A percentile compares a stretch with the other conserved stretches of the same genome.
These are phyloP conservation scores for Cenopis cana DNA, from an alignment of 2,888 invertebrate species.

Conservation along the genomic window DNA sequence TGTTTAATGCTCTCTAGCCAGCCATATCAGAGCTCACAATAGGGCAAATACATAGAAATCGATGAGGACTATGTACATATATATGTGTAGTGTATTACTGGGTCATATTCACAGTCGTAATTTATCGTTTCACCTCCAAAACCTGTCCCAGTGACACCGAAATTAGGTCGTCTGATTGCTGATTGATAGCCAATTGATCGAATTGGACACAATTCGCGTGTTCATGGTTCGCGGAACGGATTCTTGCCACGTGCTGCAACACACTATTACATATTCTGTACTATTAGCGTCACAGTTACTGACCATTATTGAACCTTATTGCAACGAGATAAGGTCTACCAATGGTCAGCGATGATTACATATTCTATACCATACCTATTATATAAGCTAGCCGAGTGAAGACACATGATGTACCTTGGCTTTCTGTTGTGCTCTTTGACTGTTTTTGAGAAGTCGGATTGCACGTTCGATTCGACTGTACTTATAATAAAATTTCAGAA, in stretches of 20 bases:
- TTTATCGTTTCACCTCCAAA: constrained; percentile 8
- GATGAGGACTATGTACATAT: too few relatives aligned
- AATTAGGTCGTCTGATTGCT: constrained; percentile 36
- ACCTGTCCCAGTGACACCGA: constrained; percentile 29
- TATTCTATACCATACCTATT: not conserved
- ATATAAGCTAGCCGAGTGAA: not conserved
- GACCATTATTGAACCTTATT: too few relatives aligned
- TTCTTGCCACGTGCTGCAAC: constrained; percentile 1
- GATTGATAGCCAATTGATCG: constrained; percentile 38
- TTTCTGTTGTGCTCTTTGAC: not conserved
- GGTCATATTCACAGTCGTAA: not conserved
- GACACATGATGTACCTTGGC: not conserved
- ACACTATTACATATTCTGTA: not conserved
- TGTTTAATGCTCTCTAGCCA: too few relatives aligned
- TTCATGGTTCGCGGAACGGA: constrained; percentile 26
- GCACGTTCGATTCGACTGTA: not conserved
- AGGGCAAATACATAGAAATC: too few relatives aligned
- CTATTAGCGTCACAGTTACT: too few relatives aligned
- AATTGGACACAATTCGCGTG: constrained; percentile 40
- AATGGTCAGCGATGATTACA: not conserved
- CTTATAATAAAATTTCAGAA: not conserved
- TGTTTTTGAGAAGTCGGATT: not conserved
- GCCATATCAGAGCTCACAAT: too few relatives aligned
- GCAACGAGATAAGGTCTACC: too few relatives aligned
- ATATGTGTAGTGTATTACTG: too few relatives aligned